Evolutionary conservation across 2,888 invertebrate species (phyloP), one percentile per base, ranked within the genome.

Genomic region (Coenonympha glycerion): DNA sequence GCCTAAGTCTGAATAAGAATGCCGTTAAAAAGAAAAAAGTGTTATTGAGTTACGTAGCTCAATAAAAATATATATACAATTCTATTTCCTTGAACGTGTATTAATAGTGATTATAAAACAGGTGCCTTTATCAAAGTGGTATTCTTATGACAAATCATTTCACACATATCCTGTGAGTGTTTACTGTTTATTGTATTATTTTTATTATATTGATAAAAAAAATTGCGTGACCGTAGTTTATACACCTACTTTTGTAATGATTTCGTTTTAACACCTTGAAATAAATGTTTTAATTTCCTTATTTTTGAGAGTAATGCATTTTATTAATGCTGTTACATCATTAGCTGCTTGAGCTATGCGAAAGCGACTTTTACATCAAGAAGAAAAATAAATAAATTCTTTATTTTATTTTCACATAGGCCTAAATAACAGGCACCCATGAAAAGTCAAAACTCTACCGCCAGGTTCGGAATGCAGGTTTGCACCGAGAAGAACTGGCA

Each of bases 111-210:
- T 55, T 49, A 48, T 41, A 39, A 46, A 34, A 36, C 44, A 49
- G 39, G 47, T 55, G 52, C 49, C 39, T 36, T 47, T 44, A 49
- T 55, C 48, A 52, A 30, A 18, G 34, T 24, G 24, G 39, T 50
- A 37, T 49, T 37, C 41, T 55, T 22, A 55, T 55, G 49, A 55
- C 40, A 49, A 52, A 52, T 49, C 52, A 42, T 39, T 33, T 42
- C 13, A 52, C 49, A 18, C 39, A 34, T 49, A 18, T 40, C 37
- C 30, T 34, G 28, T 42, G n/a, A n/a, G n/a, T n/a, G n/a, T n/a
- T n/a, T n/a, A n/a, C n/a, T n/a, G 39, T 42, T 30, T 39, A 24
- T 15, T n/a, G n/a, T n/a, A n/a, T n/a, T n/a, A n/a, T 8, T 45
- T 33, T 44, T 13, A 26, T 15, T 26, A 30, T 48, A 26, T n/a